Evolutionary conservation across 1,140 invertebrate genomes (phyloP), one percentile per base, ranked within the genome.

Genomic region (Ectropis grisescens): DNA sequence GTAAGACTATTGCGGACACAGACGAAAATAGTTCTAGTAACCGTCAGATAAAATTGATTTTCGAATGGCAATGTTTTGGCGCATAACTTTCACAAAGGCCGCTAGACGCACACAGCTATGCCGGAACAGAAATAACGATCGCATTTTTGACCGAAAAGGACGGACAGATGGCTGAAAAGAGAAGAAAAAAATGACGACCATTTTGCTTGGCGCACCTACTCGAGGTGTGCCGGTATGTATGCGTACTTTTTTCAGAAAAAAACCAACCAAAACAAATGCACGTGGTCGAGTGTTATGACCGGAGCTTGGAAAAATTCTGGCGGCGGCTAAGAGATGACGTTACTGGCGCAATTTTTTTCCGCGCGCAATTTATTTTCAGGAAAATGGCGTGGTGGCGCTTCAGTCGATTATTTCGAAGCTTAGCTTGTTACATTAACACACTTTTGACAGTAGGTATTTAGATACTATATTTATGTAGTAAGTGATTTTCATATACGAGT

Each of bases 121-220:
- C 65, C 76, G 71, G 72, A 81, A 81, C 72, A 78, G 72, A 81
- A 81, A 81, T 81, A 81, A 81, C 76, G 76, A 81, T 81, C 76
- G 76, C 71, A 76, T 81, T 81, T 81, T 81, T 81, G 76, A 71
- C 71, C 67, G 76, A 81, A 78, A 81, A 78, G 76, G 76, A 81
- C 76, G 67, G 76, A 78, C 71, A 78, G 71, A 78, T 81, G 71
- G 72, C 57, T 74, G 71, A 78, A 81, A 81, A 81, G 72, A 78
- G 72, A 78, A 78, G 72, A 76, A 81, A 81, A 78, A 81, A 81
- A 81, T 68, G 75, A 72, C 75, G 56, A 75, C 76, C 76, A 81
- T 81, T 81, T 81, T 81, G 76, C 68, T 72, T 61, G 71, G 70
- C 67, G 69, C 67, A 71, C 70, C 68, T 71, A 66, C 67, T 13